Base-by-base conservation (phyloP, 2,113 vertebrate species). In the Leucosticte australis region DNA sequence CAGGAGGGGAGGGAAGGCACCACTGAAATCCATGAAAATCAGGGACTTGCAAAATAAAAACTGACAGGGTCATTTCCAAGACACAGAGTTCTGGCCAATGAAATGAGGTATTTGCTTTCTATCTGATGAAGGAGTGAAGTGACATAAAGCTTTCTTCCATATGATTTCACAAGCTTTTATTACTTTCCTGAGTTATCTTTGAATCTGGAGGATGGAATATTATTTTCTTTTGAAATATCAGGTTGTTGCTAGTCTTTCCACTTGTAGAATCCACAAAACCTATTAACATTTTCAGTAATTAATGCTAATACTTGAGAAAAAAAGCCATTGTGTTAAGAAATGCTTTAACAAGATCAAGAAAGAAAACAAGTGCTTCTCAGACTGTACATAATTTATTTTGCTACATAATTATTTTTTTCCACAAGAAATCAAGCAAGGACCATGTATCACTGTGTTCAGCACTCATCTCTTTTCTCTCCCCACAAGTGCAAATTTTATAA, bases 221-320 rank as follows among this genome's bases (percentile, higher is more conserved):
- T 89, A 88, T 94, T 95, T 94, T 93, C 89, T 91, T 95, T 95
- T 93, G 89, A 94, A 95, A 96, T 87, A 79, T 56, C 88, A 93
- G 78, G 86, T 94, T 92, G 76, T 64, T 92, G 56, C 75, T 77
- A 57, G 63, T 70, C 90, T 95, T 95, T 82, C 92, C 90, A 84
- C 83, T 97, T 92, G 63, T 94, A 87, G 76, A 92, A 83, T 93
- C 94, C 69, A 76, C 89, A 94, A 92, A 96, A 95, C 75, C 87
- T 89, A 95, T 94, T 95, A 95, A 90, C 91, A 83, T 95, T 94
- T 95, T 88, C 87, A 69, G 95, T 96, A 96, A 97, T 96, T 95
- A 97, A 97, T 95, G 92, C 95, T 95, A 97, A 96, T 94, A 94
- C 96, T 95, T 96, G 86, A 96, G 67, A 80, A 90, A 87, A 95